Conservation (phyloP, 2,113 vertebrate species). For the Chaetodon auriga region DNA sequence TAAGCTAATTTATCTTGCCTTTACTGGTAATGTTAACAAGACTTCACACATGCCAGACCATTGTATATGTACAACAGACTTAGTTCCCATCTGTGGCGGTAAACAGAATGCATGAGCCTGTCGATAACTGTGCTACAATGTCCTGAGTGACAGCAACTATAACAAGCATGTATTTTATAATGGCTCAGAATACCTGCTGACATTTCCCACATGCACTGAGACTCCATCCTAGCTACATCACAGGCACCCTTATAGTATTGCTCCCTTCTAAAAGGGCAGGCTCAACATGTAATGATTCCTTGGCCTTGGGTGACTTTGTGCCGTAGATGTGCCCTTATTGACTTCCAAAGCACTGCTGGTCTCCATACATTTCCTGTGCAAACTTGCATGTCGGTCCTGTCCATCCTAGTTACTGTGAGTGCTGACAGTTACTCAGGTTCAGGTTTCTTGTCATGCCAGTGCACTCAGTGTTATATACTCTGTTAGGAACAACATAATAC, state of each 20-base stretch:
- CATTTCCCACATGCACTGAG: not conserved
- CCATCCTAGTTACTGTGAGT: not conserved
- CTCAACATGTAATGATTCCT: not conserved
- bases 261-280: not conserved
- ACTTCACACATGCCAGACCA: not conserved
- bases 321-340: not conserved
- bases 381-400: not conserved
- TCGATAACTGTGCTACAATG: not conserved
- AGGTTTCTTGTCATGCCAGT: not conserved
- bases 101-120: not conserved
- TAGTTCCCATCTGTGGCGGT: not conserved
- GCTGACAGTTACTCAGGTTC: not conserved
- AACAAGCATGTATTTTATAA: not conserved
- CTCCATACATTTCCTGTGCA: not conserved
- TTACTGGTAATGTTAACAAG: not conserved
- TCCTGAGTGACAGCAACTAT: not conserved
- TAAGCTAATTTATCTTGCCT: not conserved
- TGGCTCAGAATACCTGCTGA: not conserved
- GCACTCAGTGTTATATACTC: not conserved
- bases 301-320: not conserved
- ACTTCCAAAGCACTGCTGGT: not conserved
- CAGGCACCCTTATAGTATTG: not conserved
- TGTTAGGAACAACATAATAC: not conserved
- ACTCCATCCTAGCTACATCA: not conserved
- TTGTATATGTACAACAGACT: not conserved